Percentiles rank a stretch among this genome's conserved stretches.
phyloP scores from a whole-genome alignment of 2,113 vertebrate genomes.

The Istiophorus platypterus region DNA sequence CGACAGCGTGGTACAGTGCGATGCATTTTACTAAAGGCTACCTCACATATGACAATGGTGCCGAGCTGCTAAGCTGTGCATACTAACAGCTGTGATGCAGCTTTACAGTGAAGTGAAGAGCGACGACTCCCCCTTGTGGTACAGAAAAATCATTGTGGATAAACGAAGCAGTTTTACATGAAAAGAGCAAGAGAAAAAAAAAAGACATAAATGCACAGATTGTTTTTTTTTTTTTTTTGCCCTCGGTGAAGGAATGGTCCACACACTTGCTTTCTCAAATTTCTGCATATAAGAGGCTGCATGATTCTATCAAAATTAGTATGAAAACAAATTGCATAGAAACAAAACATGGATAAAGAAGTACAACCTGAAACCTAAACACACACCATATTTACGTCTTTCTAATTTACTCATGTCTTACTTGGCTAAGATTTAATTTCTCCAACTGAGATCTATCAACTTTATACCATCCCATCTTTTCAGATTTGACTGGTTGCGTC shows the following conservation, averaged over 20 bases:
- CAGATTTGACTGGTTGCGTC: too few species aligned
- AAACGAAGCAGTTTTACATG: not conserved
- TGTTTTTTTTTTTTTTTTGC: not conserved
- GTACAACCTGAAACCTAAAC: not conserved
- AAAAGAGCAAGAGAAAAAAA: not conserved
- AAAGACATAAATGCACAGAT: not conserved
- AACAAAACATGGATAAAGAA: not conserved
- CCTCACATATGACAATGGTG: not conserved
- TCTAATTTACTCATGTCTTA: too few species aligned
- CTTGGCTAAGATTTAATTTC: too few species aligned
- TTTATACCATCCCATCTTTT: too few species aligned
- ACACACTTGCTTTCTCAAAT: too few species aligned
- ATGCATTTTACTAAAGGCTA: not conserved
- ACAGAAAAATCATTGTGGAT: not conserved
- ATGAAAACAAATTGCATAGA: constrained; percentile 21
- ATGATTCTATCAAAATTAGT: not conserved
- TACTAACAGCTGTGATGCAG: not conserved
- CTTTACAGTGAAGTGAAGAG: not conserved
- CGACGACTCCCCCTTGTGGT: not conserved
- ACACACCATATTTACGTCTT: too few species aligned
- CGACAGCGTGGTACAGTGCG: not conserved
- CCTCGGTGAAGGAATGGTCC: not conserved
- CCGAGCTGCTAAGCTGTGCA: not conserved
- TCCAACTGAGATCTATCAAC: too few species aligned
- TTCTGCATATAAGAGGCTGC: not conserved